Evolutionary conservation across 2,888 invertebrate species (phyloP).

Genomic region (Venustoraphidia nigricollis): DNA sequence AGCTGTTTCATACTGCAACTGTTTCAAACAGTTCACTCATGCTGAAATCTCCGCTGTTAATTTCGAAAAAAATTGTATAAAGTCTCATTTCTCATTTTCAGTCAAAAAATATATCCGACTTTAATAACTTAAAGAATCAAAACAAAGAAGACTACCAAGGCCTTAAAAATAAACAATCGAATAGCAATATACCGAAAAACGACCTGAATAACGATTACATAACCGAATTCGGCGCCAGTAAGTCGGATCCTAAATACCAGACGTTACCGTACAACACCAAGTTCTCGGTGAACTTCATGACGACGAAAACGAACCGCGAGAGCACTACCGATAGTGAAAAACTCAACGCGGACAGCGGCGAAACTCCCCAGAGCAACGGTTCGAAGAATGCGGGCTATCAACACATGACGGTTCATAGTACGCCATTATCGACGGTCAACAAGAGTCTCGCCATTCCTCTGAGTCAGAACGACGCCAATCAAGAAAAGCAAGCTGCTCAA

Average conservation of each 20-base stretch:
- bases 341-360: conserved; percentile 8
- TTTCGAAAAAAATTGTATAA: too few species aligned
- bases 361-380: neutral
- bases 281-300: conserved; percentile 47
- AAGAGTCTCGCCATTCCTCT: conserved; percentile 49
- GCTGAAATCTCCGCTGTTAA: too few species aligned
- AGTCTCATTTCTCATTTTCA: conserved; percentile 1
- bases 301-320: conserved; percentile 19
- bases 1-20: too few species aligned
- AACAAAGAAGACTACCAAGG: conserved; percentile 24
- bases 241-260: conserved; percentile 83
- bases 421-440: conserved; percentile 40
- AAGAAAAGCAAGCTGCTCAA: conserved; percentile 17
- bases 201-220: conserved; percentile 27
- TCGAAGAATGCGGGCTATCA: conserved; percentile 14
- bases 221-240: conserved; percentile 60
- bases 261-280: conserved; percentile 82
- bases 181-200: conserved; percentile 26
- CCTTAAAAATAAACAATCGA: conserved; percentile 31
- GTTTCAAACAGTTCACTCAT: too few species aligned
- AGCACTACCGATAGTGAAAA: conserved; percentile 10
- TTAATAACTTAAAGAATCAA: conserved; percentile 2
- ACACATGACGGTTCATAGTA: conserved; percentile 38
- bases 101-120: conserved; percentile 3
- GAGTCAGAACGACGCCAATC: conserved; percentile 31